Evolutionary conservation across 2,113 vertebrate genomes (phyloP), one percentile per base, ranked within the genome.

Genomic region (Carassius gibelio): DNA sequence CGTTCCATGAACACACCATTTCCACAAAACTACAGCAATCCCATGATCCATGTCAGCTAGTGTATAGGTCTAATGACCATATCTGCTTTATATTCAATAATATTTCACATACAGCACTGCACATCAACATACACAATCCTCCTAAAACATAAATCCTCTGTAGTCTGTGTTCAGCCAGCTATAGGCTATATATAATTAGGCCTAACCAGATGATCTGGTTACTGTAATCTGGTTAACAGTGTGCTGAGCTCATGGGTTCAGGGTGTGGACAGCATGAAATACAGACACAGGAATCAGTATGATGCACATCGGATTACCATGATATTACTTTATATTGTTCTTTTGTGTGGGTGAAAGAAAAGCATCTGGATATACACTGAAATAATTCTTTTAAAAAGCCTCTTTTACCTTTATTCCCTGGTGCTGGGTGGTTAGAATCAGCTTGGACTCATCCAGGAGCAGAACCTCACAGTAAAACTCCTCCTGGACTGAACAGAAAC

Each of bases 381-480:
- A 9, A 45, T 57, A 11, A 23, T 4, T 36, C n/a, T 8, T 19
- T 17, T 38, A 52, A 6, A 74, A 81, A n/a, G 14, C 76, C 10
- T 21, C 6, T 26, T 91, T 90, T 90, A 97, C 97, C 95, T 97
- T 97, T 89, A 97, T 94, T 85, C 96, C 96, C 86, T 95, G 95
- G 80, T 96, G 96, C 81, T 97, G 95, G 1, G 92, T 92, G 42
- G 95, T 96, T 61, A 98, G 93, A 1, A 92, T 93, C 82, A 98
- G 92, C 91, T 96, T 97, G 82, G 94, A 95, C 84, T 97, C 96
- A 19, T 97, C 96, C 93, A 98, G 92, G 52, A 98, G 95, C 91
- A 97, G 90, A 90, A 97, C 95, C 93, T 97, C 97, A 89, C 96
- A 97, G 89, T 97, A 98, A 85, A 98, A 97, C 89, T 98, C 96